Evolutionary conservation across 2,113 vertebrate genomes (phyloP).

Genomic region (Grammomys surdaster): DNA sequence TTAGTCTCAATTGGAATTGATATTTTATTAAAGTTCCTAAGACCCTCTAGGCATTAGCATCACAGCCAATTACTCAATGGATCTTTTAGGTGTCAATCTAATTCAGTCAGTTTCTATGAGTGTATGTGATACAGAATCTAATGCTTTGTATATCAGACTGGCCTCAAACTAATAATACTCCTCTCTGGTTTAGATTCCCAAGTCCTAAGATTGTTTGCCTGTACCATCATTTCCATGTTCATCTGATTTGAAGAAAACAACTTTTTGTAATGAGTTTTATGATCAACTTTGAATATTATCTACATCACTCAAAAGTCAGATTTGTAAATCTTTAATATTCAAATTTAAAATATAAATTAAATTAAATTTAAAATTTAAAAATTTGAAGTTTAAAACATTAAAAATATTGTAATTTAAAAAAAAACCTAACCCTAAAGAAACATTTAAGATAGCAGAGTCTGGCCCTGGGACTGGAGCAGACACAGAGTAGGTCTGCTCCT

Average conservation of each 20-base stretch:
- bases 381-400: no score
- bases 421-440: background rate
- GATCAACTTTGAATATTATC: background rate
- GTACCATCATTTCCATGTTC: background rate
- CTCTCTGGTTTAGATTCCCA: background rate
- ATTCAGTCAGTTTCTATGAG: background rate
- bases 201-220: background rate
- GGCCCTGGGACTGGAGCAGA: no score
- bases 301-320: background rate
- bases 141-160: background rate
- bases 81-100: background rate
- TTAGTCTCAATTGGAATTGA: conserved; percentile 31
- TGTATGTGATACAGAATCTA: background rate
- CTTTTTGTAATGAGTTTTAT: background rate
- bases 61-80: background rate
- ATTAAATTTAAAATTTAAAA: no score
- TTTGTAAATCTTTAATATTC: background rate
- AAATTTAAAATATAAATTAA: no score
- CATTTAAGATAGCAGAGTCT: background rate
- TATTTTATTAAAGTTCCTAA: conserved; percentile 55
- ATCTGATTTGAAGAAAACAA: background rate
- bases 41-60: background rate
- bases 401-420: background rate
- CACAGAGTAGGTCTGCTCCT: no score
- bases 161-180: background rate